These are phyloP conservation scores for Eurytoma californica DNA, from an alignment of 2,888 invertebrate genomes.

Conservation along the genomic window DNA sequence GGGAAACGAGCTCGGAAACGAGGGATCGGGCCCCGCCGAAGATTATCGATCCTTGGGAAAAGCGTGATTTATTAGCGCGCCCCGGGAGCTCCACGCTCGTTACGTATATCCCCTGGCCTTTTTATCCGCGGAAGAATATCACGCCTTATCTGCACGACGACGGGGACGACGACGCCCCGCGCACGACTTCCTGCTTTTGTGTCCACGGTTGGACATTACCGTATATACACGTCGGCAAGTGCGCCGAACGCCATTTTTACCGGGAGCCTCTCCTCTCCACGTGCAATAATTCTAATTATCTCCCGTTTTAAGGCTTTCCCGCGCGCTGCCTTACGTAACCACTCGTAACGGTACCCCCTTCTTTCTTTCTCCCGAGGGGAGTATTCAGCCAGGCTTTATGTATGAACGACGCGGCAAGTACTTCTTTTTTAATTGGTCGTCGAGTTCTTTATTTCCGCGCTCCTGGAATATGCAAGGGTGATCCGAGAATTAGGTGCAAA, in stretches of 20 bases:
- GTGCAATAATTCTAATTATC: constrained; percentile 54
- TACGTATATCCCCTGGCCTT: constrained; percentile 59
- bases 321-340: neutral
- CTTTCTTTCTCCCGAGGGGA: too few relatives aligned
- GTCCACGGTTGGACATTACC: constrained; percentile 23
- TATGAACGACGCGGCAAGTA: neutral
- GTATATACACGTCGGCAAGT: constrained; percentile 32
- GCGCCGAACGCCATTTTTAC: neutral
- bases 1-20: constrained; percentile 1
- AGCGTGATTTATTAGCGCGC: constrained; percentile 70
- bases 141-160: constrained; percentile 47
- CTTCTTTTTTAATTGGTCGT: neutral
- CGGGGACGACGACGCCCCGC: constrained; percentile 38
- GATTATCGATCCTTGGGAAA: constrained; percentile 65
- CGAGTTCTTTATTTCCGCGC: neutral
- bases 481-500: neutral
- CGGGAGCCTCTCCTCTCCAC: neutral
- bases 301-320: constrained; percentile 10
- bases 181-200: constrained; percentile 57
- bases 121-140: constrained; percentile 66
- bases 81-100: constrained; percentile 63
- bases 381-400: too few relatives aligned
- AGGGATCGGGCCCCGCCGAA: constrained; percentile 55
- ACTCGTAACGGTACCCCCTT: too few relatives aligned
- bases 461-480: neutral